A percentile compares a stretch with the other conserved stretches of the same genome.
Conservation (phyloP, 2,888 invertebrate genomes). For the Napeogenes sylphis region DNA sequence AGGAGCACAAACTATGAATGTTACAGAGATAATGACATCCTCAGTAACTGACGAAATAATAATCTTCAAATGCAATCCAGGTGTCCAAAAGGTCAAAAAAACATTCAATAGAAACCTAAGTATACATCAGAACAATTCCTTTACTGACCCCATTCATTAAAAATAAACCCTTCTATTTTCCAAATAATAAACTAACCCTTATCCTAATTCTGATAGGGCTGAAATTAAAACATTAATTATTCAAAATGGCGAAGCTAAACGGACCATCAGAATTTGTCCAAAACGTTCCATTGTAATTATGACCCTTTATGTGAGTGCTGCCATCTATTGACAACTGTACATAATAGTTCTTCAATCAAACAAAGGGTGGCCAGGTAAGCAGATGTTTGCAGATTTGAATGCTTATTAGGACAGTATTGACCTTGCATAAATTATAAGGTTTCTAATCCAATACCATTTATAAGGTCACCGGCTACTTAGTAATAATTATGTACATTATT, state of each 20-base stretch:
- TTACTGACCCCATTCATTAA: slow-evolving; percentile 50
- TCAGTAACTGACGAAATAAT: slow-evolving; percentile 28
- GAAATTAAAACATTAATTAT: slow-evolving; percentile 20
- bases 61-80: slow-evolving; percentile 52
- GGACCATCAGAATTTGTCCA: slow-evolving; percentile 32
- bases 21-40: background rate
- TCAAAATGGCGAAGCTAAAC: slow-evolving; percentile 17
- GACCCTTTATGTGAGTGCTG: slow-evolving; percentile 35
- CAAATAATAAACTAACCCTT: slow-evolving; percentile 20
- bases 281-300: slow-evolving; percentile 38
- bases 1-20: background rate
- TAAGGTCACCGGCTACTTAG: slow-evolving; percentile 9
- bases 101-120: slow-evolving; percentile 37
- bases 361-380: slow-evolving; percentile 52
- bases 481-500: slow-evolving; percentile 3
- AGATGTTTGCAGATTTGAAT: slow-evolving; percentile 45
- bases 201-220: slow-evolving; percentile 17
- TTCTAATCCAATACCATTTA: slow-evolving; percentile 20
- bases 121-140: slow-evolving; percentile 39
- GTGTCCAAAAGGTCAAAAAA: slow-evolving; percentile 51
- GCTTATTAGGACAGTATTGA: slow-evolving; percentile 27
- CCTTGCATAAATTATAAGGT: slow-evolving; percentile 25
- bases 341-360: slow-evolving; percentile 39
- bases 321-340: slow-evolving; percentile 33
- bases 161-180: slow-evolving; percentile 26